These are phyloP conservation scores for Bombus pascuorum DNA, from an alignment of 1,140 invertebrate species.

Conservation along the genomic window DNA sequence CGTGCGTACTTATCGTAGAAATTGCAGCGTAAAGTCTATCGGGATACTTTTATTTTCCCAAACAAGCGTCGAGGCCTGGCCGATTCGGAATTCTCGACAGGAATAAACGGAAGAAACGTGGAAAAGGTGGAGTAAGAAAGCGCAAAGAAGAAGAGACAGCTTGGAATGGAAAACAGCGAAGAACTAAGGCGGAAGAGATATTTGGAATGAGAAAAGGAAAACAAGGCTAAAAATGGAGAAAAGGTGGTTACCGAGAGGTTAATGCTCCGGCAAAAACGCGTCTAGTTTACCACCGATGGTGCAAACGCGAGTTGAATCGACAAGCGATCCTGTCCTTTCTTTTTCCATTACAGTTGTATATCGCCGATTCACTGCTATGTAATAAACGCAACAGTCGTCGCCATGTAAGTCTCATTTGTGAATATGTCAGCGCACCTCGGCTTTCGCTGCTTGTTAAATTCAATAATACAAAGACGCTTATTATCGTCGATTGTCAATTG, in stretches of 20 bases:
- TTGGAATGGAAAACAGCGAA: neutral
- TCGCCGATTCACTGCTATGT: neutral
- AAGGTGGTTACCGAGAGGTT: constrained; percentile 17
- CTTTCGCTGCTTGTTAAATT: neutral
- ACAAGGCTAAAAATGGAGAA: constrained; percentile 11
- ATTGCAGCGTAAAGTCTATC: no score
- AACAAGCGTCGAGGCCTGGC: no score
- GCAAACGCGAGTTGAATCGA: constrained; percentile 41
- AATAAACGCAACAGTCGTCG: constrained; percentile 15
- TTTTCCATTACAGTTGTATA: neutral
- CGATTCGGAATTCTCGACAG: no score
- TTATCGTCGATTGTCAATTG: neutral
- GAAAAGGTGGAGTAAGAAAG: neutral
- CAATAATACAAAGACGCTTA: neutral
- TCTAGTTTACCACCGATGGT: constrained; percentile 50
- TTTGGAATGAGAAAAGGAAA: constrained; percentile 19
- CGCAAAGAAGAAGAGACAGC: neutral
- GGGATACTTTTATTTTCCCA: no score
- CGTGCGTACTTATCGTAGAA: no score
- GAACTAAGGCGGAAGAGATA: neutral
- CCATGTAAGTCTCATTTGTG: neutral
- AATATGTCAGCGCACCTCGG: neutral
- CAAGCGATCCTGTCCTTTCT: constrained; percentile 15
- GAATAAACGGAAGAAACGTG: no score
- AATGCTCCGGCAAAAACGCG: constrained; percentile 42